Evolutionary conservation across 2,888 invertebrate genomes (phyloP).

Genomic region (Pseudococcus jackbeardsleyi): DNA sequence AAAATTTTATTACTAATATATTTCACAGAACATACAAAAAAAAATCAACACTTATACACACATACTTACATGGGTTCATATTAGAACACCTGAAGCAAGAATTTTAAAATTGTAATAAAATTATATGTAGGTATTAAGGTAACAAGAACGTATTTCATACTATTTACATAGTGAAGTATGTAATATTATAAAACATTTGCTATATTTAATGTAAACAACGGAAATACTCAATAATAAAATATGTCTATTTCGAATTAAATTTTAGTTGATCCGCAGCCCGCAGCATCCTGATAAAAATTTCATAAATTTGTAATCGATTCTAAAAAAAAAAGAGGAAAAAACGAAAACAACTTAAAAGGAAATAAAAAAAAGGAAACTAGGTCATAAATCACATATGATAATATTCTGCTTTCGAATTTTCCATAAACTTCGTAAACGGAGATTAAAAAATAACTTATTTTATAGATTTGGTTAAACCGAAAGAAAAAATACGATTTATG

Average conservation of each 20-base stretch:
- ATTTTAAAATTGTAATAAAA: neutral
- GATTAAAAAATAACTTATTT: slow-evolving; percentile 47
- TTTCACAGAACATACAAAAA: slow-evolving; percentile 40
- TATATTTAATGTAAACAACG: neutral
- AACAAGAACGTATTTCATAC: slow-evolving; percentile 46
- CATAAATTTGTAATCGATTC: neutral
- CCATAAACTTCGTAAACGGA: slow-evolving; percentile 32
- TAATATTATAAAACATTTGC: slow-evolving; percentile 14
- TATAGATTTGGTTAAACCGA: slow-evolving; percentile 16
- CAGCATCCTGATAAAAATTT: slow-evolving; percentile 27
- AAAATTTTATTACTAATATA: slow-evolving; percentile 9
- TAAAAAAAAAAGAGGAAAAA: slow-evolving; percentile 19
- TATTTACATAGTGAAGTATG: slow-evolving; percentile 26
- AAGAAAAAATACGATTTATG: slow-evolving; percentile 33
- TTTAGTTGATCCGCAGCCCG: neutral
- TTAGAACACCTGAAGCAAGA: neutral
- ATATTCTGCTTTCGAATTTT: slow-evolving; percentile 33
- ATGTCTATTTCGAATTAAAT: slow-evolving; percentile 3
- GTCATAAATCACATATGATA: slow-evolving; percentile 54
- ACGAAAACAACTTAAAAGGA: neutral
- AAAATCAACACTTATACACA: slow-evolving; percentile 37
- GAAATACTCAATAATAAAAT: slow-evolving; percentile 13
- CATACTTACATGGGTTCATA: neutral
- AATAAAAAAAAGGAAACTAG: slow-evolving; percentile 34
- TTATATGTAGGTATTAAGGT: neutral